phyloP scores from a whole-genome alignment of 2,113 vertebrate genomes.

The Neolamprologus brichardi region DNA sequence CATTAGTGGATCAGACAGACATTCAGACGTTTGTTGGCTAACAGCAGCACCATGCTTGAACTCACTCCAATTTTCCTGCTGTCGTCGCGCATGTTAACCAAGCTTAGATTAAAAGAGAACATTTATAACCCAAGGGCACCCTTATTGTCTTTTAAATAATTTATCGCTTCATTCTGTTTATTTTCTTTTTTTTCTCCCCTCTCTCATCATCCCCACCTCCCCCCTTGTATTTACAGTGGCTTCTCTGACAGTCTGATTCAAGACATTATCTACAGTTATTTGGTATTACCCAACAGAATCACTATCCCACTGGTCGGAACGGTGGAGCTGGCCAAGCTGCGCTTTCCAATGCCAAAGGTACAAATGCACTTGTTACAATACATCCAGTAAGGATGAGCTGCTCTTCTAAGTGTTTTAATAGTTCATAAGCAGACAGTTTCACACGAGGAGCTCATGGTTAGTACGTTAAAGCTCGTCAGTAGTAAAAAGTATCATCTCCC shows the following conservation, averaged over 20 bases:
- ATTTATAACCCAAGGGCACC: constrained; percentile 43
- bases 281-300: constrained; percentile 94
- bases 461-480: not conserved
- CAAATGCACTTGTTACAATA: not conserved
- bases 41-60: constrained; percentile 30
- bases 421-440: not conserved
- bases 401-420: not conserved
- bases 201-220: not conserved
- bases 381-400: not conserved
- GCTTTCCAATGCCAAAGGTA: constrained; percentile 97
- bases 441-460: not conserved
- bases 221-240: constrained; percentile 67
- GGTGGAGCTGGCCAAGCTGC: constrained; percentile 82
- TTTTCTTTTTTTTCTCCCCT: not conserved
- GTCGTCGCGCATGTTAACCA: not conserved
- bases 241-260: constrained; percentile 90
- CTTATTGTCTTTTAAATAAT: constrained; percentile 28
- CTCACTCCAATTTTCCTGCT: constrained; percentile 15
- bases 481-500: not conserved
- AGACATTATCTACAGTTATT: constrained; percentile 90
- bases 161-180: constrained; percentile 24
- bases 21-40: not conserved
- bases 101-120: constrained; percentile 31
- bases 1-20: constrained; percentile 2
- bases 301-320: constrained; percentile 92